phyloP scores from a whole-genome alignment of 1,140 invertebrate genomes.

The Brevipalpus yothersi region DNA sequence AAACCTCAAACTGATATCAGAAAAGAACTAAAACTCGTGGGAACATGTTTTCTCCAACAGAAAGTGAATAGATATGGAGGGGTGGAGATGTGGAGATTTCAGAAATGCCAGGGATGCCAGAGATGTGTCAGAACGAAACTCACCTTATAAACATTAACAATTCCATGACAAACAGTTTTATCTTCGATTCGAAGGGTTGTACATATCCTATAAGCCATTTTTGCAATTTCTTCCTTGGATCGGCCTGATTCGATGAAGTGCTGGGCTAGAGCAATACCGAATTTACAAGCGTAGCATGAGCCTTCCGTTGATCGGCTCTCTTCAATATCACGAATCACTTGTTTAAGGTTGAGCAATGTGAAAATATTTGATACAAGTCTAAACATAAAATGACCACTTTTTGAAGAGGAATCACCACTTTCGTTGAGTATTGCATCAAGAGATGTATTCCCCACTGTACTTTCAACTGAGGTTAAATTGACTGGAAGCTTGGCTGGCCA shows the following conservation, averaged over 20 bases:
- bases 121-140: not conserved
- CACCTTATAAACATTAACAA: constrained; percentile 11
- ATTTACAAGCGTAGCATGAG: constrained; percentile 9
- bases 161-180: constrained; percentile 10
- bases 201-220: constrained; percentile 9
- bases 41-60: too few species aligned
- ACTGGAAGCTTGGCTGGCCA: too few species aligned
- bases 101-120: not conserved
- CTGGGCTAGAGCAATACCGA: constrained; percentile 9
- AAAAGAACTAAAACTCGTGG: too few species aligned
- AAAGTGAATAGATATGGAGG: too few species aligned
- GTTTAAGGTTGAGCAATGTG: constrained; percentile 9
- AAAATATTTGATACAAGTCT: constrained; percentile 8
- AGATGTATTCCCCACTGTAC: too few species aligned
- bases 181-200: constrained; percentile 8
- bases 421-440: too few species aligned
- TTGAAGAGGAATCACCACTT: too few species aligned
- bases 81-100: too few species aligned
- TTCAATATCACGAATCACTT: constrained; percentile 7
- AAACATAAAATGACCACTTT: too few species aligned
- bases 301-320: not conserved
- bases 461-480: too few species aligned
- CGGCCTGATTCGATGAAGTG: constrained; percentile 9
- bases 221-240: constrained; percentile 9
- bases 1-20: too few species aligned